Evolutionary conservation across 1,140 invertebrate genomes (phyloP), one percentile per base, ranked within the genome.

Genomic region (Drosophila pandora): DNA sequence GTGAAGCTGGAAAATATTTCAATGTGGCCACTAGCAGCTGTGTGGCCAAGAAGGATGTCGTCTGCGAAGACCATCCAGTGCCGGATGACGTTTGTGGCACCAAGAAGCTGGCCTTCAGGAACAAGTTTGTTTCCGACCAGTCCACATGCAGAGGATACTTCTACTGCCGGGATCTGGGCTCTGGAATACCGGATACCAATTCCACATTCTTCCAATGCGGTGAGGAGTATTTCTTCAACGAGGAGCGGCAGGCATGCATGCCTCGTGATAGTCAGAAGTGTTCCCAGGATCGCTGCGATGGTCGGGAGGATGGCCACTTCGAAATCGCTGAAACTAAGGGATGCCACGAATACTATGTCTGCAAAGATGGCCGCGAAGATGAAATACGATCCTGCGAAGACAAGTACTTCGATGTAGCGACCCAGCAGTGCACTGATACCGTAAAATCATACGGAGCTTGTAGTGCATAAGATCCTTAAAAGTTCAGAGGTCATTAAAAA

Each of bases 121-220:
- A 78, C 37, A 68, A 55, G 30, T 90, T 90, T 48, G 81, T 90
- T 1, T 12, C 73, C 3, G 89, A 90, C 37, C 50, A 62, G 0
- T 88, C 83, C 13, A 85, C 89, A 2, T 90, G 89, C 52, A 68
- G 81, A 5, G 89, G 89, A 0, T 90, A 89, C 47, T 89, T 67
- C 37, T 89, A 83, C 58, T 90, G 89, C 13, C 58, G 43, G 0
- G 89, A 89, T 41, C 32, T 83, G 0, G 89, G 76, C 4, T 90
- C 63, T 1, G 74, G 69, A 2, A 12, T 69, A 1, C 89, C 89
- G 0, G 89, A 90, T 56, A 17, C 64, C 2, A 22, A 70, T 7
- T 84, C 84, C 0, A 2, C 5, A 0, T 76, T 56, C 48, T 54
- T 55, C 0, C 78, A 87, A 41, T 89, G 89, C 48, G 21, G 55